Evolutionary conservation across 2,113 vertebrate genomes (phyloP).

Genomic region (Entosphenus tridentatus): DNA sequence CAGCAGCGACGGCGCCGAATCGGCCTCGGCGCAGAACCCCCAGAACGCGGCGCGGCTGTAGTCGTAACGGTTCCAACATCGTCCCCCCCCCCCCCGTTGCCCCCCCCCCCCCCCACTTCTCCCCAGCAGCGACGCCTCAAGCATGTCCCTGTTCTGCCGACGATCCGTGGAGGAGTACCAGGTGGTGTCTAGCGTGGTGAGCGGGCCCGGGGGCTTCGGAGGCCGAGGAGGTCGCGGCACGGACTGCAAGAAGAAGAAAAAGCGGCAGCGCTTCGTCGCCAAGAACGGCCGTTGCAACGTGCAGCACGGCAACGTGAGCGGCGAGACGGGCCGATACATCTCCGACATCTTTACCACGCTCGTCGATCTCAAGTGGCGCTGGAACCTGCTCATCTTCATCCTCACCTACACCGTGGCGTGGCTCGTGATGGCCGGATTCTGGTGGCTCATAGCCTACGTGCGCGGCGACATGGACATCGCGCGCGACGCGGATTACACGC

Average conservation of each 20-base stretch:
- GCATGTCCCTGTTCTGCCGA: too few relatives aligned
- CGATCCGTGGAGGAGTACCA: too few relatives aligned
- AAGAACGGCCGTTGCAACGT: conserved; percentile 98
- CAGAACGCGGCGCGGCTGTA: too few relatives aligned
- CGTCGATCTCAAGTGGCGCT: conserved; percentile 97
- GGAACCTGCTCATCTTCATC: conserved; percentile 96
- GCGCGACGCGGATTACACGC: conserved; percentile 75
- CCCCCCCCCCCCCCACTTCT: too few relatives aligned
- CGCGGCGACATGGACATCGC: conserved; percentile 68
- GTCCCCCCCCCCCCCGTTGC: too few relatives aligned
- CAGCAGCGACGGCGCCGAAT: too few relatives aligned
- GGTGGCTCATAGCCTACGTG: conserved; percentile 92
- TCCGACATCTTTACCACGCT: conserved; percentile 93
- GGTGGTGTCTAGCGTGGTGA: too few relatives aligned
- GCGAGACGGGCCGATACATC: conserved; percentile 85
- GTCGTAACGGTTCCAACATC: too few relatives aligned
- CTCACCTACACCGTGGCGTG: conserved; percentile 95
- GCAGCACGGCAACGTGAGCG: conserved; percentile 91
- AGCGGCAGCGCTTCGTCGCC: conserved; percentile 93
- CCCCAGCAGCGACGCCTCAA: too few relatives aligned
- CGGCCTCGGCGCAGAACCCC: too few relatives aligned
- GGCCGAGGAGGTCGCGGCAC: too few relatives aligned
- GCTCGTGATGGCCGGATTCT: conserved; percentile 98
- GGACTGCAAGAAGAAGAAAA: conserved; percentile 24
- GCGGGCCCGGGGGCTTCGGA: too few relatives aligned